A percentile compares a stretch with the other conserved stretches of the same genome.
These are phyloP conservation scores for Psilopsiagon aurifrons DNA, from an alignment of 2,113 vertebrate species.

Conservation along the genomic window DNA sequence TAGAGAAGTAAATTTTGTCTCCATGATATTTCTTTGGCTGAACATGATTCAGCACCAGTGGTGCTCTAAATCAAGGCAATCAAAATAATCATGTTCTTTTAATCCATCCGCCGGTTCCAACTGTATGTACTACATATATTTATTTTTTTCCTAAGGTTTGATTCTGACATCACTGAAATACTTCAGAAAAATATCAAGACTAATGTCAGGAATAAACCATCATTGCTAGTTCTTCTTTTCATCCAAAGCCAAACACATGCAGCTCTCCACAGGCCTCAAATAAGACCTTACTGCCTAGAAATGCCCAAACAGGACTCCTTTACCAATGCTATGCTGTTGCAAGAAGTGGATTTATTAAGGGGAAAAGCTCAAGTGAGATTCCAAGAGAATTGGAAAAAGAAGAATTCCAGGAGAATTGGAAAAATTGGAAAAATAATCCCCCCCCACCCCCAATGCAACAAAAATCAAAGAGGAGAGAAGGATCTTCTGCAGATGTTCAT, in stretches of 20 bases:
- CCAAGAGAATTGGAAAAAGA: not conserved
- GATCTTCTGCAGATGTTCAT: not conserved
- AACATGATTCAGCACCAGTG: constrained; percentile 3
- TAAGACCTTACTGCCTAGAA: not conserved
- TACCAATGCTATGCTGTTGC: not conserved
- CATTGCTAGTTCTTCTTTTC: constrained; percentile 31
- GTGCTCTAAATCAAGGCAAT: constrained; percentile 43
- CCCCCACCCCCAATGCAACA: not conserved
- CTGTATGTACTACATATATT: not conserved
- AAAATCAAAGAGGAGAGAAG: not conserved
- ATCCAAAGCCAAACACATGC: constrained; percentile 45
- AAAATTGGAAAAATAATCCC: not conserved
- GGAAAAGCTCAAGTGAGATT: not conserved
- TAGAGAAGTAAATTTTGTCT: constrained; percentile 53
- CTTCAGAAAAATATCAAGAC: constrained; percentile 4
- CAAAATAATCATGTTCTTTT: constrained; percentile 59
- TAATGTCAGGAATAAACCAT: constrained; percentile 26
- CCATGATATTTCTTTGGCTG: constrained; percentile 54
- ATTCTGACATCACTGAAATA: constrained; percentile 45
- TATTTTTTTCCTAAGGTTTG: constrained; percentile 8
- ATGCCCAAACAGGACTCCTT: not conserved
- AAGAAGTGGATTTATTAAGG: not conserved
- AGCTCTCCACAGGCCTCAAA: not conserved
- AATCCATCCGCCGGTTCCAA: not conserved
- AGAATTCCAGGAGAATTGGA: no score